These are phyloP conservation scores for Mobula birostris DNA, from an alignment of 2,113 vertebrate genomes.

Conservation along the genomic window DNA sequence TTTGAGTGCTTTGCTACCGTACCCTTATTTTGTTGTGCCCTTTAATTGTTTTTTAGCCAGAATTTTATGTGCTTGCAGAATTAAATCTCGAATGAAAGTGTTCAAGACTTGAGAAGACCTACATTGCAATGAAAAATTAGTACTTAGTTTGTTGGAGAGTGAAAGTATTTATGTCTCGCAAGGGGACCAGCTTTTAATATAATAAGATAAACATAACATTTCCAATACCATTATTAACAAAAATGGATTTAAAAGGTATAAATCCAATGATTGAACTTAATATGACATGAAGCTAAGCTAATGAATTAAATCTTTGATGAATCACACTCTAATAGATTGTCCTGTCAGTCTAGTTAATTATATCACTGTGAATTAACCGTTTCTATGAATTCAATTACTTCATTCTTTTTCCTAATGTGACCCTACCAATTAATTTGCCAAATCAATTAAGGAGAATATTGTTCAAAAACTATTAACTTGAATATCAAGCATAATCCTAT, in stretches of 20 bases:
- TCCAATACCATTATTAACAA: conserved; percentile 38
- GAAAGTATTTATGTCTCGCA: conserved; percentile 39
- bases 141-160: conserved; percentile 31
- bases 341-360: conserved; percentile 3
- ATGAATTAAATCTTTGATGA: conserved; percentile 24
- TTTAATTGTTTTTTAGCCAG: conserved; percentile 39
- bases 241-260: not conserved
- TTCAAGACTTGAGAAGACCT: not conserved
- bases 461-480: conserved; percentile 15
- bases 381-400: conserved; percentile 12
- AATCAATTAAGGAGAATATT: conserved; percentile 25
- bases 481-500: conserved; percentile 22
- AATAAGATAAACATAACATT: conserved; percentile 35
- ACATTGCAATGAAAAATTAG: not conserved
- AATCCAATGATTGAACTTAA: conserved; percentile 1
- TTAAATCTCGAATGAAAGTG: conserved; percentile 35
- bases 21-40: conserved; percentile 43
- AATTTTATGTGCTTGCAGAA: conserved; percentile 42
- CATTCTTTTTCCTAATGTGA: not conserved
- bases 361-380: not conserved
- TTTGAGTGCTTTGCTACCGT: conserved; percentile 42
- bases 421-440: conserved; percentile 7
- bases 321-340: not conserved
- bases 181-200: not conserved
- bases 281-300: not conserved